Conservation (phyloP, 2,113 vertebrate species). For the Crotalus viridis region DNA sequence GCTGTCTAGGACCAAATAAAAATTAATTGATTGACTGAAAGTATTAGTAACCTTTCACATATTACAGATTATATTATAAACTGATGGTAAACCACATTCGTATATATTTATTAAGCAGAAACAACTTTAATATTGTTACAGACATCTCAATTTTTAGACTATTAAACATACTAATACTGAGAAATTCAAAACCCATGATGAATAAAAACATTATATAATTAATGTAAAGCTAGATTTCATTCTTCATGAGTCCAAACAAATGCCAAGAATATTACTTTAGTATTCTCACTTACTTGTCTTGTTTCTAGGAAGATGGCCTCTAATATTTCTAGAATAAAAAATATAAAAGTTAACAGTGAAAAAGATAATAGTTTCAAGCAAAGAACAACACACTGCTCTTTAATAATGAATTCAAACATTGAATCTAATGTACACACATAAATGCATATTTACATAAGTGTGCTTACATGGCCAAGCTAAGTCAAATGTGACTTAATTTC, state of each 20-base stretch:
- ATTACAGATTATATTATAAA: background rate
- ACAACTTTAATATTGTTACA: background rate
- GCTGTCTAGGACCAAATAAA: background rate
- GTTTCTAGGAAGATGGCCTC: conserved; percentile 54
- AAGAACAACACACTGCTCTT: background rate
- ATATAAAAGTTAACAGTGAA: conserved; percentile 30
- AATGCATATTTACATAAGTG: background rate
- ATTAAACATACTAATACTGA: background rate
- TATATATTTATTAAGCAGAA: background rate
- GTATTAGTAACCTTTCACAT: background rate
- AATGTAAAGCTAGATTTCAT: background rate
- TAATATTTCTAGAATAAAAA: conserved; percentile 62
- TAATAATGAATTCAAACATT: background rate
- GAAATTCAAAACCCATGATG: background rate
- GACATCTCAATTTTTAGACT: background rate
- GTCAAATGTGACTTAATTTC: background rate
- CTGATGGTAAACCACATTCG: background rate
- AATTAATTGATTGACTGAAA: background rate
- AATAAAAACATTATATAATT: background rate
- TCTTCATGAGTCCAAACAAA: background rate
- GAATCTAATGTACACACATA: background rate
- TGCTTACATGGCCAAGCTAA: background rate
- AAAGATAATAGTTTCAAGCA: background rate
- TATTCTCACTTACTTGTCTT: conserved; percentile 62
- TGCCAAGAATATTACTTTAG: background rate